Percentiles rank a stretch among this genome's conserved stretches.
Conservation (phyloP, 2,113 vertebrate genomes). For the Pseudopipra pipra region DNA sequence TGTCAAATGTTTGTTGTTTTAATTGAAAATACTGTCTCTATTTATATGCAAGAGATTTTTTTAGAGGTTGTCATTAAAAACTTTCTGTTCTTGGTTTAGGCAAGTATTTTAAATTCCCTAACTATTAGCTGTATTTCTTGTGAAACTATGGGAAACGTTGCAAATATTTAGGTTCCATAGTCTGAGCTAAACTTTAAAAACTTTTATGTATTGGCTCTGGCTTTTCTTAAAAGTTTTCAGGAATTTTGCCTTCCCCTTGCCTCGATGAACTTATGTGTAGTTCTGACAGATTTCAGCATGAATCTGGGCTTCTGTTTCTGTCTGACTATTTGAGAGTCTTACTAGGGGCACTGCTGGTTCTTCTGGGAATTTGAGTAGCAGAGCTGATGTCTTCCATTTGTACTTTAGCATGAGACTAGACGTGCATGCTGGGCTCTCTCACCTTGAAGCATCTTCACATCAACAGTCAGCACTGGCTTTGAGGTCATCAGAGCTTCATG, state of each 20-base stretch:
- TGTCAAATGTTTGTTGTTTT: background rate
- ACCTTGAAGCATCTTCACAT: background rate
- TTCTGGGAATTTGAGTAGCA: background rate
- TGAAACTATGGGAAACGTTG: background rate
- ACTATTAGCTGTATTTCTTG: background rate
- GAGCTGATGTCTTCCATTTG: background rate
- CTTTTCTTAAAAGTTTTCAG: background rate
- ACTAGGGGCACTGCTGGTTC: background rate
- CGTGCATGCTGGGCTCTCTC: background rate
- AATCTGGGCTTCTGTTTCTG: background rate
- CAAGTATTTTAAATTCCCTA: background rate
- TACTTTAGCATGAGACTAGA: background rate
- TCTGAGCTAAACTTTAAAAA: background rate
- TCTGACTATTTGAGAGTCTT: conserved; percentile 4
- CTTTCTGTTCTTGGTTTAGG: background rate
- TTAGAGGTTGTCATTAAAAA: background rate
- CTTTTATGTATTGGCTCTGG: background rate
- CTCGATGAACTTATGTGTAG: background rate
- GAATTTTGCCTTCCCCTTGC: background rate
- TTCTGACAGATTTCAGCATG: background rate
- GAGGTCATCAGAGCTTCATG: background rate
- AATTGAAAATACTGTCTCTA: background rate
- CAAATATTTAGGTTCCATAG: background rate
- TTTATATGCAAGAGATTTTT: background rate
- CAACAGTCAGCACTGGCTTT: background rate